Base-by-base conservation (phyloP, 2,113 vertebrate species). In the Melanotaenia duboulayi region DNA sequence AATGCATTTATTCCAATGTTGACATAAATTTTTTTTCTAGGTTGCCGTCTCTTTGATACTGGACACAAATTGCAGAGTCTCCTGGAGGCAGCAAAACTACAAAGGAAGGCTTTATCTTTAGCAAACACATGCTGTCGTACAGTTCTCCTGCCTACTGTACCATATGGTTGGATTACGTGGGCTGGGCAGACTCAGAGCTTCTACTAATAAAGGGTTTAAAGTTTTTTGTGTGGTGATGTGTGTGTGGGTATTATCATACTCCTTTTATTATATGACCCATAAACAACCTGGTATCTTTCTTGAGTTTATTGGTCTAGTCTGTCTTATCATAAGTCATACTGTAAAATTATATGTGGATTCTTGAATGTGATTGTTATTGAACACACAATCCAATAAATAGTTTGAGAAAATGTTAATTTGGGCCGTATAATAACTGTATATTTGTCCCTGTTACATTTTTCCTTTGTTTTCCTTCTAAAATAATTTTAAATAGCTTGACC, bases 71-170 rank as follows among this genome's bases (percentile, higher is more conserved):
- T 74, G 35, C 65, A 8, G 48, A 22, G 65, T 65, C 79, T 69
- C 83, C 74, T 71, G 57, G 81, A 77, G 76, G 66, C 65, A 74
- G 51, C 81, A 44, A 58, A 35, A 49, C 65, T 68, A 63, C 72
- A 82, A 74, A 68, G 76, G 70, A 60, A 0, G 58, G 85, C 69
- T 81, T 85, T 86, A 87, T 87, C 87, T 84, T 65, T 32, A 13
- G 55, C 83, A 74, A 90, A 86, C 87, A 87, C 71, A 82, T 75
- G 84, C 65, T 78, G 84, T 44, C 2, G 32, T 63, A 69, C 12
- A 23, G 19, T 6, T 65, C 52, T 69, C 56, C 58, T 57, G 62
- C 25, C 52, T 16, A 4, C 65, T 62, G 82, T 48, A 62, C 61
- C 62, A 24, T 71, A 59, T 58, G 78, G 76, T 51, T 68, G 79